phyloP scores from a whole-genome alignment of 2,113 vertebrate genomes.

The Tragelaphus strepsiceros region DNA sequence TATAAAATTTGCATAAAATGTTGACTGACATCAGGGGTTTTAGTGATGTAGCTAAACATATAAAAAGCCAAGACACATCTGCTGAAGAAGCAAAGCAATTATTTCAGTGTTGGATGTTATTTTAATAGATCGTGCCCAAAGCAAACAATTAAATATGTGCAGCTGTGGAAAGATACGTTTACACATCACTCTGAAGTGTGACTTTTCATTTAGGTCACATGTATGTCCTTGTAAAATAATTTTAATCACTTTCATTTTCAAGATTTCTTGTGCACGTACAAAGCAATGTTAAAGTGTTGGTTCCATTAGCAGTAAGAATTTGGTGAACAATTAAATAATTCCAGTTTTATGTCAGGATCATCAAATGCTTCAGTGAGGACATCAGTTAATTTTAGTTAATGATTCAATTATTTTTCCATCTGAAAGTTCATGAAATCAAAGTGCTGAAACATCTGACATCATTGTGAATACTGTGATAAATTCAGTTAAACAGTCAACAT shows the following conservation, averaged over 20 bases:
- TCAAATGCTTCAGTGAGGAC: background rate
- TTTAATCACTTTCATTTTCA: background rate
- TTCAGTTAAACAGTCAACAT: background rate
- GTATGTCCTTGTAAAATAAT: slow-evolving; percentile 5
- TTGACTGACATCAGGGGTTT: slow-evolving; percentile 2
- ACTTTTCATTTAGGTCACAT: slow-evolving; percentile 7
- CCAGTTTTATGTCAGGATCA: background rate
- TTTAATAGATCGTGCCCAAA: slow-evolving; percentile 29
- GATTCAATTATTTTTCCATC: background rate
- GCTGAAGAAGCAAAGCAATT: background rate
- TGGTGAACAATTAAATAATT: slow-evolving; percentile 17
- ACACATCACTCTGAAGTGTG: slow-evolving; percentile 10
- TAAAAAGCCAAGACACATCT: background rate
- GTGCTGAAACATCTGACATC: background rate
- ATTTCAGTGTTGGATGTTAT: slow-evolving; percentile 42
- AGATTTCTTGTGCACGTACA: background rate
- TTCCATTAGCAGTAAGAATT: background rate
- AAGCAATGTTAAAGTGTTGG: background rate
- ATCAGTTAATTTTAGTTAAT: background rate
- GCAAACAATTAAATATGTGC: slow-evolving; percentile 10
- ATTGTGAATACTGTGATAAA: background rate
- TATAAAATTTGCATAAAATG: background rate
- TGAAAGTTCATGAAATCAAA: background rate
- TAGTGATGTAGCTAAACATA: background rate
- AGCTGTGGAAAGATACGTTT: background rate